Conservation (phyloP, 2,888 invertebrate species). For the Sepioteuthis lessoniana region DNA sequence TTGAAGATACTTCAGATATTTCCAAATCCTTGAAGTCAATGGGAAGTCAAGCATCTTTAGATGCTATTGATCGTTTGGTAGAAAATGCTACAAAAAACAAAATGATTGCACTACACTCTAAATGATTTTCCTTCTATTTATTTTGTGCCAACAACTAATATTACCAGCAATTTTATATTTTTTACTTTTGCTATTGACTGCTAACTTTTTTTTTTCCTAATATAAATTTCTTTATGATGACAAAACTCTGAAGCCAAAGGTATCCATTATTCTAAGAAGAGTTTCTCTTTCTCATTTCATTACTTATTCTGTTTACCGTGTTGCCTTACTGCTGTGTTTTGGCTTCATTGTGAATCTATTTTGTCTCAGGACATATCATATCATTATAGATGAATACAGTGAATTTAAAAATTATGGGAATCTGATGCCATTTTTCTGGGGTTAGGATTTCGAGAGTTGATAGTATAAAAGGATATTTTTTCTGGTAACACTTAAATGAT, state of each 20-base stretch:
- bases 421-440: too few species aligned
- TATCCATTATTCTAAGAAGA: background rate
- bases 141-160: background rate
- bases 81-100: slow-evolving; percentile 34
- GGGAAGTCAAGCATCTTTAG: slow-evolving; percentile 23
- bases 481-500: too few species aligned
- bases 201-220: background rate
- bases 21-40: background rate
- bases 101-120: slow-evolving; percentile 13
- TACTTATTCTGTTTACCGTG: background rate
- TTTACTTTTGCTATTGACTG: background rate
- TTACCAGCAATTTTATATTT: background rate
- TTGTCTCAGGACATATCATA: background rate
- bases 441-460: too few species aligned
- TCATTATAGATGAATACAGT: background rate
- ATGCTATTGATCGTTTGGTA: slow-evolving; percentile 38
- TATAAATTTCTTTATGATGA: background rate
- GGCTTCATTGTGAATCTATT: background rate
- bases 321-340: background rate
- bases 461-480: too few species aligned
- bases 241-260: background rate
- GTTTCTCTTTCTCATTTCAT: background rate
- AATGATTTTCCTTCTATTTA: background rate
- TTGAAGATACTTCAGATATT: background rate
- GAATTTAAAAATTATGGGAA: background rate